Evolutionary conservation across 2,888 invertebrate genomes (phyloP).

Genomic region (Melanotus villosus): DNA sequence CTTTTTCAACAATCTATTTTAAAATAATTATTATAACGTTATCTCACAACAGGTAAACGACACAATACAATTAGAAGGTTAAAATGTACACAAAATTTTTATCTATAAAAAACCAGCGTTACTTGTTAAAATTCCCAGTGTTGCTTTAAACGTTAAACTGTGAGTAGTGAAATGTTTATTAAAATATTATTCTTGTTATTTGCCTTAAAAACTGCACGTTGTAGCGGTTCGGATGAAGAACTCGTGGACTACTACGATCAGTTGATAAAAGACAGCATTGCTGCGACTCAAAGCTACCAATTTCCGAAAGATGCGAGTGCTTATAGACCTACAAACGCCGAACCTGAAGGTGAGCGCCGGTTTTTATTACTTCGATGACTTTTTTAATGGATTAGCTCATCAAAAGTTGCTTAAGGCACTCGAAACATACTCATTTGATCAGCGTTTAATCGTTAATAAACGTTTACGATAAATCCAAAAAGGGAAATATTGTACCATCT

Average conservation of each 20-base stretch:
- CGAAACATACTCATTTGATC: no score
- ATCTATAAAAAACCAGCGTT: not conserved
- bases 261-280: slow-evolving; percentile 17
- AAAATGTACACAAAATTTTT: not conserved
- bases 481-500: no score
- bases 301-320: slow-evolving; percentile 18
- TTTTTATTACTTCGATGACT: no score
- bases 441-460: no score
- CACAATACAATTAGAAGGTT: not conserved
- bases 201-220: not conserved
- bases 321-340: not conserved
- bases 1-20: no score
- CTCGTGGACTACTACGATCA: slow-evolving; percentile 26
- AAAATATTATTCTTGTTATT: not conserved
- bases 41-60: not conserved
- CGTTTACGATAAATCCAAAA: no score
- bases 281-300: not conserved
- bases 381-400: no score
- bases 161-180: not conserved
- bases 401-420: no score
- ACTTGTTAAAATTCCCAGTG: no score
- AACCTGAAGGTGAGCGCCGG: not conserved
- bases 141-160: no score
- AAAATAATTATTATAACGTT: no score
- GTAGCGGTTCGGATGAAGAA: not conserved